These are phyloP conservation scores for Caenorhabditis zanzibari DNA, from an alignment of 2,888 invertebrate species.

Conservation along the genomic window DNA sequence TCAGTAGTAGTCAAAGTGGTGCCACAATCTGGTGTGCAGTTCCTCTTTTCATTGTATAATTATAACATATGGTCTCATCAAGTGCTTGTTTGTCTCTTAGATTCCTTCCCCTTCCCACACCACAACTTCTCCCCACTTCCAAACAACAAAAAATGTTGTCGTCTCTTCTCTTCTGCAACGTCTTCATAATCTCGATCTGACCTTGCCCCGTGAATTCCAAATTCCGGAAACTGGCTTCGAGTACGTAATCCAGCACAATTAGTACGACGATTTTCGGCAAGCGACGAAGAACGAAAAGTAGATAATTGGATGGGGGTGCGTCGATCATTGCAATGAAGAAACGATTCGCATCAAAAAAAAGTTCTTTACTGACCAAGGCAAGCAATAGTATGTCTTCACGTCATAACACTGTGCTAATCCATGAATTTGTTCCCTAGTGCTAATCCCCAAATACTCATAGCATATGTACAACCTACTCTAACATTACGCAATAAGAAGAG, in stretches of 20 bases:
- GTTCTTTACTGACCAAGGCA: neutral
- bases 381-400: neutral
- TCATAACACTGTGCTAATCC: slow-evolving; percentile 24
- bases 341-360: slow-evolving; percentile 21
- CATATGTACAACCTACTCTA: slow-evolving; percentile 55
- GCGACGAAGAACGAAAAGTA: slow-evolving; percentile 49
- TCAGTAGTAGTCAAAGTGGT: slow-evolving; percentile 7
- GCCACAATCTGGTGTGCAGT: slow-evolving; percentile 53
- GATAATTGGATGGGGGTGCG: slow-evolving; percentile 48
- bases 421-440: slow-evolving; percentile 3
- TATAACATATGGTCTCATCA: slow-evolving; percentile 65
- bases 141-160: slow-evolving; percentile 39
- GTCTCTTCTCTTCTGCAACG: neutral
- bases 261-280: too few species aligned
- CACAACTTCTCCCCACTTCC: slow-evolving; percentile 2
- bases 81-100: slow-evolving; percentile 57
- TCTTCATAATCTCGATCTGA: slow-evolving; percentile 51
- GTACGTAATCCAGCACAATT: slow-evolving; percentile 62
- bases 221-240: slow-evolving; percentile 62
- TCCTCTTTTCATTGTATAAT: slow-evolving; percentile 48
- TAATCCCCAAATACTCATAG: slow-evolving; percentile 29
- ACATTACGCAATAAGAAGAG: slow-evolving; percentile 47
- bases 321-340: neutral
- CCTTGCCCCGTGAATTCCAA: slow-evolving; percentile 55
- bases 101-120: neutral